A percentile compares a stretch with the other conserved stretches of the same genome.
phyloP scores from a whole-genome alignment of 2,797 vertebrate species.

The Picus viridis region DNA sequence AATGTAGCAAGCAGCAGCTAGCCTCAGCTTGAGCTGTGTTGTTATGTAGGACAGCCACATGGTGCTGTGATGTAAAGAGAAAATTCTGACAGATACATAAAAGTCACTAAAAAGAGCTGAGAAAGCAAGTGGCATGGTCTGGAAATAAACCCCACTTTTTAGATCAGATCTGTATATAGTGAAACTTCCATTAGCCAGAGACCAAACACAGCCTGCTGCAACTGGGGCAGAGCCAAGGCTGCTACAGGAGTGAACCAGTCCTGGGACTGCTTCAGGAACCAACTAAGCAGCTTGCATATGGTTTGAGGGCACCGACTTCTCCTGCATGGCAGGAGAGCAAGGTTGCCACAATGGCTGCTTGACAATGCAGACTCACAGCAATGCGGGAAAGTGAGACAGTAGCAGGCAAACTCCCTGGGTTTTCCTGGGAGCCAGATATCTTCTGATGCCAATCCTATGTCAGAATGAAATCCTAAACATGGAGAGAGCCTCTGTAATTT shows the following conservation, averaged over 20 bases:
- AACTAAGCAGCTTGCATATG: background rate
- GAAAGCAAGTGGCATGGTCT: background rate
- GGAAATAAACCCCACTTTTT: background rate
- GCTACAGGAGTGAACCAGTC: background rate
- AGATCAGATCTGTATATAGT: background rate
- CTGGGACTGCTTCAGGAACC: background rate
- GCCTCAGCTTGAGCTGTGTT: background rate
- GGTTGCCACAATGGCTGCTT: background rate
- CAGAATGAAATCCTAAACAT: background rate
- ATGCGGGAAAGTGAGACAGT: accelerated
- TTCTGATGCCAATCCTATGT: background rate
- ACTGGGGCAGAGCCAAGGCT: background rate
- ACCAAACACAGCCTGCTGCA: background rate
- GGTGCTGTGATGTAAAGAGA: background rate
- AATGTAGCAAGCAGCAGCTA: background rate
- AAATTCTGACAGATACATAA: background rate
- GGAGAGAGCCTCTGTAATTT: background rate
- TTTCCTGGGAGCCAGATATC: background rate
- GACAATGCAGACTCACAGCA: background rate
- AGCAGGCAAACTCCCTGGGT: background rate
- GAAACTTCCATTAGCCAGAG: background rate
- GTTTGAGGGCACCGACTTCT: background rate
- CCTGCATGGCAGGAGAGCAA: background rate
- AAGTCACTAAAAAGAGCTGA: background rate
- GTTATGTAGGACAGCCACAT: background rate